Base-by-base conservation (phyloP, 2,797 vertebrate genomes). In the Mionectes olivaceus region DNA sequence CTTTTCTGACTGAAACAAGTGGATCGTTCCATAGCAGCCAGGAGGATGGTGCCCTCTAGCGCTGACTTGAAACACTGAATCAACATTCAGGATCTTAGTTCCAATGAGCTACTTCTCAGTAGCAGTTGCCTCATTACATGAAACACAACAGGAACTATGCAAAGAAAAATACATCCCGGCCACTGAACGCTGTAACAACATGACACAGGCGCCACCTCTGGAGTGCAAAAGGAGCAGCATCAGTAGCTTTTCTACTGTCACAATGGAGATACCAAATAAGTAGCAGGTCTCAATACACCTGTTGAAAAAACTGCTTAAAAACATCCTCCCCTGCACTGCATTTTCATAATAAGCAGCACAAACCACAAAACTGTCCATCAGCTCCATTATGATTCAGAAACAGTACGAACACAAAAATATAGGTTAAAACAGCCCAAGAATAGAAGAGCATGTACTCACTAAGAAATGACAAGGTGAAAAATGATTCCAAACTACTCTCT, bases 391-490 rank as follows among this genome's bases (percentile, higher is more conserved):
- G 37, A 73, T 30, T 83, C 47, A 79, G n/a, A 47, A 82, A 67
- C 15, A 57, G 11, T 18, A 35, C 6, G 12, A 79, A 67, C 49
- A 64, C n/a, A 55, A 67, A 79, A 57, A 28, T 8, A 47, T 10
- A 59, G 19, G 7, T 27, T 69, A 83, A 78, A 19, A 47, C 19
- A 73, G 44, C 43, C 24, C 2, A 25, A 67, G 56, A 76, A 41
- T 0, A 83, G 56, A 84, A 77, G 30, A 80, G 11, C 19, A 9
- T 4, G 24, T 60, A 91, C 97, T 98, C 95, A 99, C 99, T 97
- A 99, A 97, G 96, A 99, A 99, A 96, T 99, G 98, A 81, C 98
- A 99, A 6, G 99, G 99, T 47, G 99, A 99, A 87, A 99, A 99
- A 91, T 99, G 99, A 97, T 99, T 98, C 99, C 99, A 99, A 12